Base-by-base conservation (phyloP, 1,140 invertebrate species). In the Brachionus rubens region DNA sequence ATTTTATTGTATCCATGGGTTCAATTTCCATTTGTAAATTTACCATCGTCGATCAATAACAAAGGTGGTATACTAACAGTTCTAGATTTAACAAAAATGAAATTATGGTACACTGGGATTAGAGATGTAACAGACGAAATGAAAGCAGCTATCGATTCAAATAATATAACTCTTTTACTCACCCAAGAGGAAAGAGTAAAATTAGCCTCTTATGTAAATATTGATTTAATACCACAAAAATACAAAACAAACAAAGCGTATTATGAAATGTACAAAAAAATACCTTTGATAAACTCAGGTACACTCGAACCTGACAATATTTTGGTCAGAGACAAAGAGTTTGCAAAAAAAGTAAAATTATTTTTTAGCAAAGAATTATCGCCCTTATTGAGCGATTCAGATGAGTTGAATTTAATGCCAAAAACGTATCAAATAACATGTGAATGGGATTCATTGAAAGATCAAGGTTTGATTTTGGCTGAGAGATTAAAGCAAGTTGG, bases 1-100 rank as follows among this genome's bases (percentile, higher is more conserved):
- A 16, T 72, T 30, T 40, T 72, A 19, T 40, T 72, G 3, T 72
- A 72, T 72, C 68, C 68, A 30, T 72, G 68, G 68, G 26, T 30
- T 6, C 68, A 72, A 21, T n/a, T 72, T 9, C 21, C 50, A 21
- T 50, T 54, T n/a, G 4, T 14, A 2, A 9, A 24, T 36, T 9
- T 72, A 14, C 68, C 68, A 21, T 72, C 68, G 0, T 72, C 21
- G 5, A 47, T 30, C n/a, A 16, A 12, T 26, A 50, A 72, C 28
- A 50, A 72, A 50, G 26, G 16, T 19, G 68, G 50, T 7, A 19
- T 48, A 14, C 28, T 72, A 26, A 1, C 6, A 14, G 19, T 28
- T 6, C 3, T 50, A 5, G 5, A 19, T 40, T 16, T 16, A 7
- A 19, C 21, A 0, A 47, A 40, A 30, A 9, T 41, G 3, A 65